These are phyloP conservation scores for Hiodon tergisus DNA, from an alignment of 2,113 vertebrate species.

Conservation along the genomic window DNA sequence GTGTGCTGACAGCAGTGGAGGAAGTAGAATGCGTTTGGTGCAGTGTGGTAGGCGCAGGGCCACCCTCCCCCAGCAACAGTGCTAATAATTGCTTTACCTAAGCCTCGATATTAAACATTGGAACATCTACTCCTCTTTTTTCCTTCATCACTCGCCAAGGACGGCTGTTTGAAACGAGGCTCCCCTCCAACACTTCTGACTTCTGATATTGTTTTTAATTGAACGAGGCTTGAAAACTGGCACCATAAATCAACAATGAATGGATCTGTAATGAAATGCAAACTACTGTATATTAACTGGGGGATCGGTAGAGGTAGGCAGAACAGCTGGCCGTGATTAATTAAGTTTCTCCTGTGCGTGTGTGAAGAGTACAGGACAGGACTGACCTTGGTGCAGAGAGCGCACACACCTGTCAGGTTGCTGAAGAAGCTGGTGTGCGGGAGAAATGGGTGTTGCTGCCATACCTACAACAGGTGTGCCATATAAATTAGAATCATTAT, in stretches of 20 bases:
- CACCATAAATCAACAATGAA: constrained; percentile 50
- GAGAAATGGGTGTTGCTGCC: neutral
- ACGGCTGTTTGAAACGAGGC: constrained; percentile 40
- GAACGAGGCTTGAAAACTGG: constrained; percentile 47
- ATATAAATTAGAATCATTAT: constrained; percentile 30
- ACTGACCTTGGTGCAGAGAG: constrained; percentile 35
- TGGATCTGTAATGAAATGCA: constrained; percentile 46
- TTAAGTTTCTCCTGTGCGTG: constrained; percentile 35
- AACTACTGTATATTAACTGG: constrained; percentile 39
- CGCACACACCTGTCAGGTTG: neutral
- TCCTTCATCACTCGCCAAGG: constrained; percentile 7
- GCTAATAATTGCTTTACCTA: constrained; percentile 38
- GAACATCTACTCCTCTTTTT: neutral
- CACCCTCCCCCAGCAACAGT: constrained; percentile 23
- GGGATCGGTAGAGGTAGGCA: constrained; percentile 49
- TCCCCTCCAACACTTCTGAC: constrained; percentile 44
- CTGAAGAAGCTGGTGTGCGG: neutral
- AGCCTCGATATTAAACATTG: constrained; percentile 24
- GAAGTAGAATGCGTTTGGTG: neutral
- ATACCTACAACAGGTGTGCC: constrained; percentile 3
- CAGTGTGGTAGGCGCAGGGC: neutral
- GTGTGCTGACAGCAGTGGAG: neutral
- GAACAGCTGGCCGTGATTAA: constrained; percentile 53
- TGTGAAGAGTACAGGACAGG: constrained; percentile 28
- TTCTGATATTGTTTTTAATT: constrained; percentile 52